Evolutionary conservation across 1,140 invertebrate genomes (phyloP).

Genomic region (Leptonema lineaticorne): DNA sequence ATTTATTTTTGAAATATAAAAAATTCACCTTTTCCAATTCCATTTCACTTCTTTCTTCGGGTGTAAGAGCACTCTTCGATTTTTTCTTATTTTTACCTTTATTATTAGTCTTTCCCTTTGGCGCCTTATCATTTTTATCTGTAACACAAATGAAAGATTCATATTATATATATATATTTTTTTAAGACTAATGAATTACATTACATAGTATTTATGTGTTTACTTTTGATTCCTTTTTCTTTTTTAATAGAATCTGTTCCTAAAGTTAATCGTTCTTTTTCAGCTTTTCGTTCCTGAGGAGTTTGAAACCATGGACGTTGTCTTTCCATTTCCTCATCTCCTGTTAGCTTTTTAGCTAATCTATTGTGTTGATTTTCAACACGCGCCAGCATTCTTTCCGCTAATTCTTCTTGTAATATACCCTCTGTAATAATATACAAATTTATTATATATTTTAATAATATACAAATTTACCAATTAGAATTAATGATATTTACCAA

Average conservation of each 20-base stretch:
- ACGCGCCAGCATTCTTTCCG: slow-evolving; percentile 78
- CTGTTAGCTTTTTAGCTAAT: slow-evolving; percentile 72
- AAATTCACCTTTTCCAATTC: slow-evolving; percentile 66
- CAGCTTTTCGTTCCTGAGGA: slow-evolving; percentile 73
- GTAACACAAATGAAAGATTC: not conserved
- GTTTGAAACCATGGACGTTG: slow-evolving; percentile 87
- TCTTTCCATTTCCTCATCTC: slow-evolving; percentile 48
- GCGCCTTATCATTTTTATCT: not conserved
- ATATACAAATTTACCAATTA: not conserved
- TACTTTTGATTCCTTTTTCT: not conserved
- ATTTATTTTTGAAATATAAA: not conserved
- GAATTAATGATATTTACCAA: slow-evolving; percentile 53
- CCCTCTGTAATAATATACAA: slow-evolving; percentile 51
- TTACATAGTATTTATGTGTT: not conserved
- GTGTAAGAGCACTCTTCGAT: slow-evolving; percentile 60
- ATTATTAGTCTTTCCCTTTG: not conserved
- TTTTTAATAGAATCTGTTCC: slow-evolving; percentile 14
- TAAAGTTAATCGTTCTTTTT: slow-evolving; percentile 66
- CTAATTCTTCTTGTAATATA: slow-evolving; percentile 82
- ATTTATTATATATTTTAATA: not conserved
- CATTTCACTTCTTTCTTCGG: slow-evolving; percentile 69
- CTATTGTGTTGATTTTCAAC: slow-evolving; percentile 84
- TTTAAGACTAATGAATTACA: not conserved
- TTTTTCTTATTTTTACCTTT: slow-evolving; percentile 55
- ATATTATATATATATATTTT: too few species aligned